Evolutionary conservation across 1,140 invertebrate genomes (phyloP).

Genomic region (Plectus sambesii): DNA sequence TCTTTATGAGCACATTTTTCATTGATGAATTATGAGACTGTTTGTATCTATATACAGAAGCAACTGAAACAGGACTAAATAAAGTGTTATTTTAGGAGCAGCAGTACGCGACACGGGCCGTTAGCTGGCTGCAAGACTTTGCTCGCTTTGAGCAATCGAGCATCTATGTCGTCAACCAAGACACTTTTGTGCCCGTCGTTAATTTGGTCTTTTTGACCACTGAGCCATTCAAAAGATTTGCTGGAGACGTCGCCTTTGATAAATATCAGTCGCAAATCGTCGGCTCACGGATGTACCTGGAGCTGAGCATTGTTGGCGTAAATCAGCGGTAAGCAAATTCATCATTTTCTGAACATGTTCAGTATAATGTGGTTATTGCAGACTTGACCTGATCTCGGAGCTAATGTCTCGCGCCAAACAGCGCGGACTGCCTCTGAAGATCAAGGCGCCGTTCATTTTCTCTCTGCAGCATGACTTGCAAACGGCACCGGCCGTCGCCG

Average conservation of each 20-base stretch:
- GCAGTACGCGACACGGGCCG: conserved; percentile 14
- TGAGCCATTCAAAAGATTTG: conserved; percentile 17
- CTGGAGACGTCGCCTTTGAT: conserved; percentile 20
- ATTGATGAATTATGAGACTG: too few relatives aligned
- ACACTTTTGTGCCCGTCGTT: conserved; percentile 26
- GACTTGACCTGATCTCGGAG: conserved; percentile 11
- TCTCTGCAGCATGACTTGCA: conserved; percentile 20
- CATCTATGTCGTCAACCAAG: conserved; percentile 24
- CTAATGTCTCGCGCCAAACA: conserved; percentile 9
- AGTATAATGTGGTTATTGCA: not conserved
- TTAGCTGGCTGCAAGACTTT: conserved; percentile 22
- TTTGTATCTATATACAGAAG: too few relatives aligned
- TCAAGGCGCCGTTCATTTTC: conserved; percentile 15
- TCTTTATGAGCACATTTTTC: not conserved
- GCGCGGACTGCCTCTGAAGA: conserved; percentile 11
- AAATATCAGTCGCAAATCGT: conserved; percentile 23
- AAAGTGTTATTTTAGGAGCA: not conserved
- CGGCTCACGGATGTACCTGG: conserved; percentile 24
- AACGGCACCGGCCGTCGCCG: conserved; percentile 2
- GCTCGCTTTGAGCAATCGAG: conserved; percentile 19
- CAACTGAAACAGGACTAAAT: too few relatives aligned
- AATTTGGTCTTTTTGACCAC: conserved; percentile 21
- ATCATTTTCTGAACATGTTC: not conserved
- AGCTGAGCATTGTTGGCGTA: conserved; percentile 18
- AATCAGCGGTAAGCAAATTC: conserved; percentile 13